Conservation (phyloP, 2,113 vertebrate genomes). For the Mastomys natalensis region DNA sequence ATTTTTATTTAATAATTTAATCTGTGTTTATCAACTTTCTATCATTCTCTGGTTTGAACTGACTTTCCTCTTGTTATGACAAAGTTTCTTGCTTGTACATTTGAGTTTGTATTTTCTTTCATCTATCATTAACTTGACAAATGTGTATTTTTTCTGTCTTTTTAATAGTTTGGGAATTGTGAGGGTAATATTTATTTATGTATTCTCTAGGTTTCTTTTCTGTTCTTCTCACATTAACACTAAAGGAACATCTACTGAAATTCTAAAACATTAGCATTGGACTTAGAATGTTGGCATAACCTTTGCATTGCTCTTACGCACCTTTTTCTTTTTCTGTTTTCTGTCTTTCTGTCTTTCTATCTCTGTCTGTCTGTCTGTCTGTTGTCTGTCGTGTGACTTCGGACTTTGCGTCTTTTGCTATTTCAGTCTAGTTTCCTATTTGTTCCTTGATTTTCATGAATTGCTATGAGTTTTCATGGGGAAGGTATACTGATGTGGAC, state of each 20-base stretch:
- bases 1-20: background rate
- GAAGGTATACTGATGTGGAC: background rate
- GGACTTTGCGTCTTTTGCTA: background rate
- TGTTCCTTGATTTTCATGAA: too few relatives aligned
- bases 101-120: slow-evolving; percentile 6
- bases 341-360: too few relatives aligned
- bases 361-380: too few relatives aligned
- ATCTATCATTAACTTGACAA: background rate
- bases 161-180: background rate
- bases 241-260: background rate
- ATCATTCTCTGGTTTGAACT: background rate
- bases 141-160: background rate
- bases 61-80: background rate
- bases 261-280: too few relatives aligned
- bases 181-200: background rate
- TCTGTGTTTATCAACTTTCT: background rate
- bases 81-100: background rate
- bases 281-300: too few relatives aligned
- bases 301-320: too few relatives aligned
- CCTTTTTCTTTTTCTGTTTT: too few relatives aligned
- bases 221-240: background rate
- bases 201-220: background rate
- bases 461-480: background rate
- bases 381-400: background rate
- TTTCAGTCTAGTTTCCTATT: background rate